These are phyloP conservation scores for Sebastes kiyomatsui DNA, from an alignment of 2,797 vertebrate species.

Conservation along the genomic window DNA sequence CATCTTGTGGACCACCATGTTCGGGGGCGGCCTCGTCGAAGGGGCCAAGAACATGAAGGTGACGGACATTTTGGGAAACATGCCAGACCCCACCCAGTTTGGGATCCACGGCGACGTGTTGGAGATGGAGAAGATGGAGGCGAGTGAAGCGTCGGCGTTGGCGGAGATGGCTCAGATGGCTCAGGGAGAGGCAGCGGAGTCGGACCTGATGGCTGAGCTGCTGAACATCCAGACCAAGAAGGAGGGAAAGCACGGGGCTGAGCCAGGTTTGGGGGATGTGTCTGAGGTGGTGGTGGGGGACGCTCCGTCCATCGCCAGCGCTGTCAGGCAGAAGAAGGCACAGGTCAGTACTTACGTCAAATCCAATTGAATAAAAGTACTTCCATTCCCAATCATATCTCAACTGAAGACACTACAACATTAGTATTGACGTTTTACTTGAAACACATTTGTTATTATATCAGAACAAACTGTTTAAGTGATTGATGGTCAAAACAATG, in stretches of 20 bases:
- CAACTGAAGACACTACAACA: background rate
- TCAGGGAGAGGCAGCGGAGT: constrained; percentile 87
- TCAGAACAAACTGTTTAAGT: background rate
- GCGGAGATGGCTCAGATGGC: constrained; percentile 86
- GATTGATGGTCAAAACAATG: background rate
- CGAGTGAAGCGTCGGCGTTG: constrained; percentile 78
- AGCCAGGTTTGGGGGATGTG: constrained; percentile 95
- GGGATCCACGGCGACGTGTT: constrained; percentile 94
- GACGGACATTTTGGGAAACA: constrained; percentile 97
- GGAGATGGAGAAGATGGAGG: constrained; percentile 91
- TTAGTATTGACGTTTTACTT: background rate
- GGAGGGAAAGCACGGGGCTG: constrained; percentile 90
- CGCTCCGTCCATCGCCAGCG: constrained; percentile 88
- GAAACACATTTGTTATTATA: background rate
- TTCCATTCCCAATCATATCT: background rate
- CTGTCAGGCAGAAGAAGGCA: constrained; percentile 91
- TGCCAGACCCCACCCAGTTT: constrained; percentile 99
- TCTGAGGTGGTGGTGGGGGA: constrained; percentile 91
- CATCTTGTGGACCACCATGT: constrained; percentile 94
- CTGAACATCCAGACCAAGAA: constrained; percentile 90
- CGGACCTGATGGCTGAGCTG: constrained; percentile 90
- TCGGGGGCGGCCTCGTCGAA: constrained; percentile 96
- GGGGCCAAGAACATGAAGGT: constrained; percentile 99
- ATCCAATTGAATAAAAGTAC: background rate
- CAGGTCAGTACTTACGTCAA: constrained; percentile 82